Percentiles rank a stretch among this genome's conserved stretches.
Conservation (phyloP, 2,113 vertebrate genomes). For the Montifringilla adamsi region DNA sequence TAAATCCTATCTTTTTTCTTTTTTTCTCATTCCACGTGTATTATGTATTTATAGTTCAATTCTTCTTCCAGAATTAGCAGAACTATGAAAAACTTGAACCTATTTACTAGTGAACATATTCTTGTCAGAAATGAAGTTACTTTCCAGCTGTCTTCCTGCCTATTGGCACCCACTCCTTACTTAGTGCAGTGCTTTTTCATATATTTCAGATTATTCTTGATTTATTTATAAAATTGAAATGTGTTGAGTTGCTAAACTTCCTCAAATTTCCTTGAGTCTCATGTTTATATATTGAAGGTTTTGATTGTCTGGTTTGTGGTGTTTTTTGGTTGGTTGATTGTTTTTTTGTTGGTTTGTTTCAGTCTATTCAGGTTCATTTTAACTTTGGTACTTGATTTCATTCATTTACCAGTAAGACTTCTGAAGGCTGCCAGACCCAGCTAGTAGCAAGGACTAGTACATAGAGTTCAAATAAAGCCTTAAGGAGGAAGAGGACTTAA, state of each 20-base stretch:
- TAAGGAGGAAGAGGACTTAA: not conserved
- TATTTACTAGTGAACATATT: not conserved
- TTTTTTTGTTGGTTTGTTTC: not conserved
- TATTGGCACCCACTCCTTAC: not conserved
- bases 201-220: not conserved
- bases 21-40: accelerated
- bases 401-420: not conserved
- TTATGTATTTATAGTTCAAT: not conserved
- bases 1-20: not conserved
- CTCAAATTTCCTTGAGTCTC: not conserved
- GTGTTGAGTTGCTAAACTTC: not conserved
- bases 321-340: not conserved
- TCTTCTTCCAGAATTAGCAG: not conserved
- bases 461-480: not conserved
- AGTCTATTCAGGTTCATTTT: not conserved
- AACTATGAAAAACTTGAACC: not conserved
- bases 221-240: not conserved
- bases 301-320: not conserved
- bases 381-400: not conserved
- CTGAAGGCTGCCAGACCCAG: not conserved
- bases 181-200: not conserved
- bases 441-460: not conserved
- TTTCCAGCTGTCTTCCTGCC: not conserved
- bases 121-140: not conserved
- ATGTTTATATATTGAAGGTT: not conserved